phyloP scores from a whole-genome alignment of 2,888 invertebrate genomes.

The Cyclophora punctaria region DNA sequence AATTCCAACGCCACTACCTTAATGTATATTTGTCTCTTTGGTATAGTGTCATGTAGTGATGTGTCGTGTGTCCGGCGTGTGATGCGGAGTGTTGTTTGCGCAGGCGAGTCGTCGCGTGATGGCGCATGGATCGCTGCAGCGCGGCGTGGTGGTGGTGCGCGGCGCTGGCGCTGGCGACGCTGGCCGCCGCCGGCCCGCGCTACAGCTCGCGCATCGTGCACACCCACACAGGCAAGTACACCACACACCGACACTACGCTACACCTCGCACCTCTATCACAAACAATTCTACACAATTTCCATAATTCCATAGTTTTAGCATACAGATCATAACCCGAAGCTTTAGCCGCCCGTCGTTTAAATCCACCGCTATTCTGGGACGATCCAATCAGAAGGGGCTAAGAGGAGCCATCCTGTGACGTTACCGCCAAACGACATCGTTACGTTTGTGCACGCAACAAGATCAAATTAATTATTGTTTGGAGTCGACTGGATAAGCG shows the following conservation, averaged over 20 bases:
- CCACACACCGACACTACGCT: not conserved
- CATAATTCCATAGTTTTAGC: constrained; percentile 21
- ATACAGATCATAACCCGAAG: constrained; percentile 13
- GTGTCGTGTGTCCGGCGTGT: not conserved
- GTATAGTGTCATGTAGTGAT: not conserved
- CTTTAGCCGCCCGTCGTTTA: constrained; percentile 16
- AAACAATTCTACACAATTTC: constrained; percentile 6
- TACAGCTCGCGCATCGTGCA: constrained; percentile 88
- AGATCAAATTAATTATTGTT: constrained; percentile 48
- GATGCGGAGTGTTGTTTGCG: constrained; percentile 17
- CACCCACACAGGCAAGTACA: constrained; percentile 78
- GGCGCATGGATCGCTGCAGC: constrained; percentile 69
- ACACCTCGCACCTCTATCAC: not conserved
- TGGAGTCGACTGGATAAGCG: constrained; percentile 30
- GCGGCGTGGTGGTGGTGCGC: constrained; percentile 64
- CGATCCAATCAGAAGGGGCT: constrained; percentile 30
- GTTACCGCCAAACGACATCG: constrained; percentile 24
- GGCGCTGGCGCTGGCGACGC: constrained; percentile 54
- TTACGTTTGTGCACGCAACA: constrained; percentile 22
- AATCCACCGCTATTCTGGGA: constrained; percentile 20
- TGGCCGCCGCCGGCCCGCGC: constrained; percentile 74
- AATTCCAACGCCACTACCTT: too few relatives aligned
- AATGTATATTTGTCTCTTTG: too few relatives aligned
- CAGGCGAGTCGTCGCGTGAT: constrained; percentile 59
- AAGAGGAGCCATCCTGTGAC: constrained; percentile 16